Percentiles rank a stretch among this genome's conserved stretches.
phyloP scores from a whole-genome alignment of 2,113 vertebrate genomes.

The Saguinus imperator region DNA sequence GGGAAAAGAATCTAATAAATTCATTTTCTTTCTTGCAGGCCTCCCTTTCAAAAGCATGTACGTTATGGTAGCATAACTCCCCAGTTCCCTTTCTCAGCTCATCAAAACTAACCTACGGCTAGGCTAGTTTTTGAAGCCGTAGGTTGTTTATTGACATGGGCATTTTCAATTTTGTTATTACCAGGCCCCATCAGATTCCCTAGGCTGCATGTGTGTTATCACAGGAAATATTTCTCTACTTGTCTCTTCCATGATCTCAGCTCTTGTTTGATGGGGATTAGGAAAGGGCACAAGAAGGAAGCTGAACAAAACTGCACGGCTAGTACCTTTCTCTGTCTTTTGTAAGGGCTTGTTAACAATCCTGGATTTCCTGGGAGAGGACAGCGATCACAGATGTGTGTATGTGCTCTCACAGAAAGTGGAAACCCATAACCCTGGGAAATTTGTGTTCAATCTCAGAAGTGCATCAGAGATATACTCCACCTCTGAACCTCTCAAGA shows the following conservation, averaged over 20 bases:
- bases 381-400: background rate
- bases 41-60: constrained; percentile 64
- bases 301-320: background rate
- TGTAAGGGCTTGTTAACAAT: background rate
- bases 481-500: background rate
- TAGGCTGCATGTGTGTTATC: background rate
- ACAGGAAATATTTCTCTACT: background rate
- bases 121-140: constrained; percentile 23
- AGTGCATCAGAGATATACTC: background rate
- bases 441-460: background rate
- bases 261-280: background rate
- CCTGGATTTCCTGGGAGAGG: background rate
- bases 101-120: background rate
- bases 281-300: background rate
- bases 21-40: constrained; percentile 66
- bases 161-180: constrained; percentile 53
- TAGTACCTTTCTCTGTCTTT: background rate
- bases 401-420: background rate
- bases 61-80: constrained; percentile 53
- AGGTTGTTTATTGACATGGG: constrained; percentile 39
- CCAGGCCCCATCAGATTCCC: constrained; percentile 16
- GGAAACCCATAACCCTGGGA: background rate
- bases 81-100: constrained; percentile 52
- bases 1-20: constrained; percentile 37
- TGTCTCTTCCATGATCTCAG: constrained; percentile 33